Evolutionary conservation across 2,888 invertebrate species (phyloP).

Genomic region (Acrocera orbiculus): DNA sequence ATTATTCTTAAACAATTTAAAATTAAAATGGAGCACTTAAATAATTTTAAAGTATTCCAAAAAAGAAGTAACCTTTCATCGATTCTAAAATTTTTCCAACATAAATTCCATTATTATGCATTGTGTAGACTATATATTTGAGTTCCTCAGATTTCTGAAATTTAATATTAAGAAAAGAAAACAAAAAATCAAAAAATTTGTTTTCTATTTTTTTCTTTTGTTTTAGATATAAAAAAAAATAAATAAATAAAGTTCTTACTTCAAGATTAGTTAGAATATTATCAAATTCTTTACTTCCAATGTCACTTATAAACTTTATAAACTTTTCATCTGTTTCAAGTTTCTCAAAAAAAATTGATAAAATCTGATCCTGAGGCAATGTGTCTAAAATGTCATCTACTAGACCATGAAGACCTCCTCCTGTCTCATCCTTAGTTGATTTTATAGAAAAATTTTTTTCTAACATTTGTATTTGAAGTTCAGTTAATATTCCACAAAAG

Average conservation of each 20-base stretch:
- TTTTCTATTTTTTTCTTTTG: neutral
- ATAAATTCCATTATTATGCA: constrained; percentile 26
- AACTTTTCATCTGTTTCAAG: constrained; percentile 25
- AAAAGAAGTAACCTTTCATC: constrained; percentile 25
- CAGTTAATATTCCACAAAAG: too few relatives aligned
- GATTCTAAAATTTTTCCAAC: constrained; percentile 24
- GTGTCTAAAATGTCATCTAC: constrained; percentile 25
- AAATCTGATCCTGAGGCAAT: constrained; percentile 28
- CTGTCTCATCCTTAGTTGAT: constrained; percentile 11
- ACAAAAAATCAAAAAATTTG: constrained; percentile 1
- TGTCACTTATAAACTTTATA: constrained; percentile 23
- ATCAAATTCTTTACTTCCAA: constrained; percentile 23
- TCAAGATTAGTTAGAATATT: constrained; percentile 22
- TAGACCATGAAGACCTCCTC: constrained; percentile 24
- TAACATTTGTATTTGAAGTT: too few relatives aligned
- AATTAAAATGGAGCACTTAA: too few relatives aligned
- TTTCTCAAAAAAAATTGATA: constrained; percentile 27
- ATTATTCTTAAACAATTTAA: too few relatives aligned
- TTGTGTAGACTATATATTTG: constrained; percentile 20
- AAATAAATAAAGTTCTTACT: constrained; percentile 16
- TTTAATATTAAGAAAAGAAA: constrained; percentile 5
- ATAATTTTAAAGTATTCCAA: constrained; percentile 23
- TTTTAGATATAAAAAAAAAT: constrained; percentile 4
- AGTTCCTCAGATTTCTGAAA: constrained; percentile 24
- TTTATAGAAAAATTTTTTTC: too few relatives aligned